Evolutionary conservation across 1,140 invertebrate genomes (phyloP), one percentile per base, ranked within the genome.

Genomic region (Probaryconus sp.): DNA sequence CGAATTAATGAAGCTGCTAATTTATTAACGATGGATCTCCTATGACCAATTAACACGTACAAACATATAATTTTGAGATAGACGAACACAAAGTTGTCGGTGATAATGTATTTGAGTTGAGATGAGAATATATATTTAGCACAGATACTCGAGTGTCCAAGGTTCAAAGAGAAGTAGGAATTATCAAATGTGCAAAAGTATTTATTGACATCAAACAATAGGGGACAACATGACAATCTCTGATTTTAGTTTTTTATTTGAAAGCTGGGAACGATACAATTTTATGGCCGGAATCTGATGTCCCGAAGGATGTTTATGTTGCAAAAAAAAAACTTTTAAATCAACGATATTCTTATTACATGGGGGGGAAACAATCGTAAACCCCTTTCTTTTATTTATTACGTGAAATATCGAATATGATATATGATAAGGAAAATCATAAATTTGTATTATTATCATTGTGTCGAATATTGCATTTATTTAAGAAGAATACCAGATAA

Each of bases 141-240:
- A 31, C 45, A 58, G 58, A 63, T 56, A 53, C 45, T 56, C n/a
- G 45, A 60, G 26, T 48, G 69, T 67, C 61, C 70, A 73, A 73
- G 61, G 70, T 73, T 61, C 69, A 72, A 47, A 60, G 53, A 72
- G 65, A 72, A 72, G 42, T 64, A 45, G 5, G 47, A 72, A 53
- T 72, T 72, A 72, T 72, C 60, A 58, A 64, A 55, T n/a, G n/a
- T 55, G 48, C 35, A 55, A 31, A 65, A 64, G 16, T 58, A 28
- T 20, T 64, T 71, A 56, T 71, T 71, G 42, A 58, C 53, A 51
- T 58, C 50, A 58, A 53, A 72, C 55, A 64, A 71, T 58, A 55
- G 58, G 58, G 60, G 68, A 71, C 58, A 71, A 45, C 37, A 45
- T 31, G 53, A 72, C 58, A 72, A 53, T 53, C 47, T 37, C 35